A percentile compares a stretch with the other conserved stretches of the same genome.
phyloP scores from a whole-genome alignment of 2,113 vertebrate genomes.

The Promerops cafer region DNA sequence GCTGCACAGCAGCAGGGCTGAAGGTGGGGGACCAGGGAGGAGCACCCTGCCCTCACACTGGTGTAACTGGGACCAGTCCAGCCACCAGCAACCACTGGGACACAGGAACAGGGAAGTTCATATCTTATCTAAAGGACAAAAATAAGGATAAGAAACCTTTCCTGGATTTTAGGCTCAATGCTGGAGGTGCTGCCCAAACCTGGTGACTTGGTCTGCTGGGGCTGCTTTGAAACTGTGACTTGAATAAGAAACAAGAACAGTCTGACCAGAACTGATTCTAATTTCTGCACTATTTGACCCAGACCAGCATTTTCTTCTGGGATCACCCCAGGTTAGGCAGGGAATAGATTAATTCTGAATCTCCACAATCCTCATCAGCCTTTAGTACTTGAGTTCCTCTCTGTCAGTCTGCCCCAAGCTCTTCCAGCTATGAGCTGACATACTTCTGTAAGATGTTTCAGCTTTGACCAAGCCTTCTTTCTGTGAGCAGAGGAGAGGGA shows the following conservation, averaged over 20 bases:
- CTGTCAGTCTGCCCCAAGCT: background rate
- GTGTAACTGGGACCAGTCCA: background rate
- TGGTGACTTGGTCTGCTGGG: background rate
- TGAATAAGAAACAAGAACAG: background rate
- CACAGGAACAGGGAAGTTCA: background rate
- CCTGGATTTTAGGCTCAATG: fast-evolving
- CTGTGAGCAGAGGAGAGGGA: background rate
- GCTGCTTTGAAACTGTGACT: background rate
- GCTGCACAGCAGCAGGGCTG: background rate
- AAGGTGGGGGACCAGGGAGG: background rate
- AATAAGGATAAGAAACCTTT: background rate
- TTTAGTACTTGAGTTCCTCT: background rate
- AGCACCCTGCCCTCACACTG: fast-evolving
- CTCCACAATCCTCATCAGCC: fast-evolving
- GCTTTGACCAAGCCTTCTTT: background rate
- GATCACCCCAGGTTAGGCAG: background rate
- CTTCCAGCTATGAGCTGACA: background rate
- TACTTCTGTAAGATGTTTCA: background rate
- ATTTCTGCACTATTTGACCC: background rate
- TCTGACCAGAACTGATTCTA: background rate
- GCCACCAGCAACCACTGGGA: background rate
- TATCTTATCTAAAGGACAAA: background rate
- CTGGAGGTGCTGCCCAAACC: background rate
- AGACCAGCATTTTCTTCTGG: background rate
- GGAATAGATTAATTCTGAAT: background rate